These are phyloP conservation scores for Parnassius glacialis DNA, from an alignment of 2,888 invertebrate genomes.

Conservation along the genomic window DNA sequence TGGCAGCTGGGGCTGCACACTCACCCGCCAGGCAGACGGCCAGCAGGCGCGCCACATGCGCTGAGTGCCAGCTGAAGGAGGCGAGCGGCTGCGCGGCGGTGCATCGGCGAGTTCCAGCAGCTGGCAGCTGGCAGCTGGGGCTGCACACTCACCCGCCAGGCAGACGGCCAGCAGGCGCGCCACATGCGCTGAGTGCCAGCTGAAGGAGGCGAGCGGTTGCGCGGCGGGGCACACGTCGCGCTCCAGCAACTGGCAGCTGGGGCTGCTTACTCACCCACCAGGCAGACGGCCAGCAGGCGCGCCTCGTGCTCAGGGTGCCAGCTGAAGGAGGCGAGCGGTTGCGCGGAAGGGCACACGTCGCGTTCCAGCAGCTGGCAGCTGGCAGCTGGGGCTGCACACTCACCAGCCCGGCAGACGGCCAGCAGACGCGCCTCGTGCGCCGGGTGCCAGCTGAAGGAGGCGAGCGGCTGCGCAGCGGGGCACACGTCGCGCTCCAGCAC, in stretches of 20 bases:
- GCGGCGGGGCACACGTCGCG: too few relatives aligned
- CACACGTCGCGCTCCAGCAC: constrained; percentile 58
- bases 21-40: constrained; percentile 82
- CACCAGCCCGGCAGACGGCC: constrained; percentile 82
- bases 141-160: constrained; percentile 60
- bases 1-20: not conserved
- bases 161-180: constrained; percentile 87
- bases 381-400: not conserved
- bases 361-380: too few relatives aligned
- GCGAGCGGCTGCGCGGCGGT: constrained; percentile 45
- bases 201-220: constrained; percentile 82
- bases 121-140: not conserved
- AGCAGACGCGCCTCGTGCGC: constrained; percentile 88
- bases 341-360: too few relatives aligned
- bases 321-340: constrained; percentile 83
- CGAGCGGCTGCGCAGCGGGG: constrained; percentile 42
- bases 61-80: constrained; percentile 94
- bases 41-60: constrained; percentile 88
- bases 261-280: constrained; percentile 58
- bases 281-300: constrained; percentile 85
- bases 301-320: constrained; percentile 94
- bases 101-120: too few relatives aligned
- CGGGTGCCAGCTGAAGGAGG: constrained; percentile 94
- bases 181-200: constrained; percentile 93
- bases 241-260: not conserved